Conservation (phyloP, 1,140 invertebrate species). For the Trichonephila clavipes region DNA sequence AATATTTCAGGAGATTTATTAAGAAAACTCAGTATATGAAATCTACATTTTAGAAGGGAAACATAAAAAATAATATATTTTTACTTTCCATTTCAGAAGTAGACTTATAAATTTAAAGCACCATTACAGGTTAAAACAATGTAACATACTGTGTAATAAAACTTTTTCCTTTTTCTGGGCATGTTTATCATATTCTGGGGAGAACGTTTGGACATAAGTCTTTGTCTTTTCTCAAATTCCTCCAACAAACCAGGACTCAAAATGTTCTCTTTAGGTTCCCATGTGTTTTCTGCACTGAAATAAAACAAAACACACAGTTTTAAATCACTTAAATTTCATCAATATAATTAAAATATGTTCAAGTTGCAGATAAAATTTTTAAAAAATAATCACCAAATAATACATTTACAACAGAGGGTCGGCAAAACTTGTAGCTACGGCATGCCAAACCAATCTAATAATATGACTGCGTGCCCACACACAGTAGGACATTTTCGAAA, state of each 20-base stretch:
- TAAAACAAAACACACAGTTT: not conserved
- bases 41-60: no score
- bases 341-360: not conserved
- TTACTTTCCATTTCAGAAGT: no score
- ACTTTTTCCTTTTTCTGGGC: slow-evolving; percentile 61
- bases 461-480: no score
- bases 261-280: slow-evolving; percentile 92
- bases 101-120: not conserved
- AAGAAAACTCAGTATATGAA: no score
- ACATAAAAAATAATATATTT: no score
- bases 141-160: slow-evolving; percentile 60
- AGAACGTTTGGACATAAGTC: slow-evolving; percentile 26
- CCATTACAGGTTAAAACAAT: not conserved
- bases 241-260: slow-evolving; percentile 57
- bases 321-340: not conserved
- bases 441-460: no score
- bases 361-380: no score
- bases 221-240: slow-evolving; percentile 69
- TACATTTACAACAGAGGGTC: no score
- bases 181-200: not conserved
- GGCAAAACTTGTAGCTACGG: no score
- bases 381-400: no score
- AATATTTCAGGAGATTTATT: no score
- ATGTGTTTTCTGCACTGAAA: slow-evolving; percentile 82
- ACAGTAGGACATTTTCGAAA: no score